Base-by-base conservation (phyloP, 2,888 invertebrate genomes). In the Cetonia aurata region DNA sequence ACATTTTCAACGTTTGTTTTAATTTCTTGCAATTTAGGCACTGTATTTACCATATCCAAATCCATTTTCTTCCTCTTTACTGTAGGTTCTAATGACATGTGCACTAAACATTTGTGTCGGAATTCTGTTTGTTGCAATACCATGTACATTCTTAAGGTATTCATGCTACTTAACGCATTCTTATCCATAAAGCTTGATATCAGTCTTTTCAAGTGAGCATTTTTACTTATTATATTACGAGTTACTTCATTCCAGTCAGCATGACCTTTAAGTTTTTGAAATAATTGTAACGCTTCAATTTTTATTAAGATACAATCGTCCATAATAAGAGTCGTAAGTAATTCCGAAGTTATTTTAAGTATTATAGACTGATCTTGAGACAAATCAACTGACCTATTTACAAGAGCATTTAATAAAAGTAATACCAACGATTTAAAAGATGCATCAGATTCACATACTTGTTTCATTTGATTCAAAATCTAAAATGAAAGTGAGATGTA, bases 391-490 rank as follows among this genome's bases (percentile, higher is more conserved):
- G 52, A 44, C 55, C 62, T 67, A 6, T 13, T 55, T 42, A 69
- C 53, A 12, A 70, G 33, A 13, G 46, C 13, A 19, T 33, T 46
- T 31, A 73, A 46, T n/a, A 70, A 44, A 33, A 67, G 44, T 31
- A 68, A n/a, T 1, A 65, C 8, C 31, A 15, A 25, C 10, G 67
- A 37, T 65, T 55, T 65, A 9, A 68, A 42, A 0, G 67, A 71
- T 25, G 3, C 52, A 31, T 74, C 71, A 4, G 56, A 44, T 0
- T 41, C 48, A 6, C 72, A 65, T 8, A 77, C 52, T 15, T 50
- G 57, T 55, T 71, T 73, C 42, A 77, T 44, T 46, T 75, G 75
- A 33, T 72, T 72, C 6, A 78, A 62, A 46, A 78, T 67, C 78
- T 78, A 55, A 8, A 37, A 37, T 37, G 8, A 37, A 37, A 37